Base-by-base conservation (phyloP, 2,888 invertebrate genomes). In the Megastigmus dorsalis region DNA sequence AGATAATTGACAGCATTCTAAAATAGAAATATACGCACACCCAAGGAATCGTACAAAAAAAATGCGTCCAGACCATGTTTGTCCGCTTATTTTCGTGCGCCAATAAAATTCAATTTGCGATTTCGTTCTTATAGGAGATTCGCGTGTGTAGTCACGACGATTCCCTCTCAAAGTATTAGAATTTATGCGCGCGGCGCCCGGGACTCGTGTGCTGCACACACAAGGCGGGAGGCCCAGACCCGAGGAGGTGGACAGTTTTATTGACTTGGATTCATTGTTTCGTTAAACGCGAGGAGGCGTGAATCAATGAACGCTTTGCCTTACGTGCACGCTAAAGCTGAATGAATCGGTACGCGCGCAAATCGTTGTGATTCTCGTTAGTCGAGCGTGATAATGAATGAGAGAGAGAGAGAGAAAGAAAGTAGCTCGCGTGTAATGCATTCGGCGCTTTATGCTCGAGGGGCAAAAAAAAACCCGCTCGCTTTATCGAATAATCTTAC, bases 241-340 rank as follows among this genome's bases (percentile, higher is more conserved):
- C n/a, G 10, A 38, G 23, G 30, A 45, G 10, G 30, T 30, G 52
- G 26, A 54, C 66, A 52, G 41, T 69, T 68, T 74, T 30, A 65
- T 69, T 63, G 63, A 38, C 57, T 43, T 28, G 33, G 43, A 50
- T 52, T 69, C 50, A 65, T 68, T 74, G 74, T 74, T 74, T 69
- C 48, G 57, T 15, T 43, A 48, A 69, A 57, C 30, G 57, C 68
- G 52, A 50, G 74, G 77, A 79, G 70, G 78, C 80, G 82, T 83
- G 81, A 84, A 84, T 81, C 82, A 81, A 83, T 83, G 84, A 81
- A 83, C 80, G 80, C 82, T 80, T 81, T 82, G 23, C 43, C 45
- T 28, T 36, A 6, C n/a, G n/a, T n/a, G n/a, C n/a, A n/a, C 23
- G 18, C 28, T 28, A 28, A 30, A n/a, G n/a, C n/a, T 38, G 50